Evolutionary conservation across 1,140 invertebrate species (phyloP).

Genomic region (Tachypleus tridentatus): DNA sequence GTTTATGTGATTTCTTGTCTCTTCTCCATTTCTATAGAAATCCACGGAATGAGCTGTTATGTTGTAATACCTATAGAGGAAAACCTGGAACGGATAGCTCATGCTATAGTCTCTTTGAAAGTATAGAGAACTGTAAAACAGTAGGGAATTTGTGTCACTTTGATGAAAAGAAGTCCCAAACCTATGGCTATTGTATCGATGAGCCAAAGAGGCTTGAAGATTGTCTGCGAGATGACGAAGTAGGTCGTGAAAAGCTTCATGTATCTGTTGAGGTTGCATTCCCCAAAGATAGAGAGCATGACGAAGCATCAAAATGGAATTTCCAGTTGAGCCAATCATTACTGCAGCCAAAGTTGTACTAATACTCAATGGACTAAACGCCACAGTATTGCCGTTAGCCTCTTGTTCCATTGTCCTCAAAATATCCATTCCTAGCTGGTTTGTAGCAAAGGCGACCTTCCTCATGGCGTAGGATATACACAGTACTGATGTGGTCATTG

Average conservation of each 20-base stretch:
- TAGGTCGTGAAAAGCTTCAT: slow-evolving; percentile 26
- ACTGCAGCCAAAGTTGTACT: slow-evolving; percentile 26
- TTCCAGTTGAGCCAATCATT: slow-evolving; percentile 23
- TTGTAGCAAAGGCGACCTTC: slow-evolving; percentile 26
- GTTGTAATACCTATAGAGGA: slow-evolving; percentile 26
- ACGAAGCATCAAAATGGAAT: slow-evolving; percentile 20
- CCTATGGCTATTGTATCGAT: slow-evolving; percentile 3
- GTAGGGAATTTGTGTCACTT: slow-evolving; percentile 18
- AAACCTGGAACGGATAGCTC: slow-evolving; percentile 26
- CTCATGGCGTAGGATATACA: slow-evolving; percentile 19
- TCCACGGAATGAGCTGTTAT: slow-evolving; percentile 26
- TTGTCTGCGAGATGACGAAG: slow-evolving; percentile 24
- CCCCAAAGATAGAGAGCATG: slow-evolving; percentile 27
- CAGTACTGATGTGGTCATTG: too few relatives aligned
- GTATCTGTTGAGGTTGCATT: slow-evolving; percentile 26
- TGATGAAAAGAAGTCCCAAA: neutral
- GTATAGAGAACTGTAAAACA: slow-evolving; percentile 25
- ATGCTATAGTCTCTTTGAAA: slow-evolving; percentile 26
- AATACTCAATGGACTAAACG: slow-evolving; percentile 28
- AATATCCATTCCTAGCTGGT: slow-evolving; percentile 28
- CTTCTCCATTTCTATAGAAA: slow-evolving; percentile 25
- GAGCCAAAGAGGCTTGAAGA: slow-evolving; percentile 16
- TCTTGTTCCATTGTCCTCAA: slow-evolving; percentile 22
- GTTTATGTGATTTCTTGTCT: slow-evolving; percentile 31
- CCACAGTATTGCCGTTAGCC: slow-evolving; percentile 14